These are phyloP conservation scores for Ylistrum balloti DNA, from an alignment of 1,140 invertebrate species.

Conservation along the genomic window DNA sequence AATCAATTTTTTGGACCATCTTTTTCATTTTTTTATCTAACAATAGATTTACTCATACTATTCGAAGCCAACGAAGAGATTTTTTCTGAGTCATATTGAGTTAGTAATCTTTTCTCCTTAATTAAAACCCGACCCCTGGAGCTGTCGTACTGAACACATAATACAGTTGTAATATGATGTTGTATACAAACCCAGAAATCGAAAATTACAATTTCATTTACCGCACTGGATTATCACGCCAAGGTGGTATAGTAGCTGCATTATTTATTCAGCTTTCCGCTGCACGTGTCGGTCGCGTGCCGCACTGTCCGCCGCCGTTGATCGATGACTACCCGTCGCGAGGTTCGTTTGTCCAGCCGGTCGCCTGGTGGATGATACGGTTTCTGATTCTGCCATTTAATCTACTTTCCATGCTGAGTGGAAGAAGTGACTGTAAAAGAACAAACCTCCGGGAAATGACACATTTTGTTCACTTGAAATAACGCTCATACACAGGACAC, in stretches of 20 bases:
- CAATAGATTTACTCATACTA: not conserved
- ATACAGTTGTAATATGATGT: slow-evolving; percentile 1
- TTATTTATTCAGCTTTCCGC: slow-evolving; percentile 14
- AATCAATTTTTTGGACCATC: too few species aligned
- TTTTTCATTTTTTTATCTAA: not conserved
- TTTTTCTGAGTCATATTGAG: slow-evolving; percentile 34
- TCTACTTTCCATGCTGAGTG: not conserved
- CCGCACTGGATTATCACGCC: not conserved
- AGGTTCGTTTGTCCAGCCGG: slow-evolving; percentile 24
- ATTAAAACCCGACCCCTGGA: slow-evolving; percentile 13
- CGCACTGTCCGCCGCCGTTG: not conserved
- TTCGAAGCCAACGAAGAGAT: not conserved
- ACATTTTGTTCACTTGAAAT: slow-evolving; percentile 11
- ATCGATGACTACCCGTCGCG: not conserved
- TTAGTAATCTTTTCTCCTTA: not conserved
- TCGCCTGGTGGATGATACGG: not conserved
- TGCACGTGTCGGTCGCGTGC: not conserved
- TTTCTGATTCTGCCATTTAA: slow-evolving; percentile 31
- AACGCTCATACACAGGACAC: too few species aligned
- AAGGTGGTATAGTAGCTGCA: not conserved
- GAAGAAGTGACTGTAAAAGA: not conserved
- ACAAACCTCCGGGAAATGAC: slow-evolving; percentile 23
- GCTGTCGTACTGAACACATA: not conserved
- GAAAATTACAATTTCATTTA: slow-evolving; percentile 40
- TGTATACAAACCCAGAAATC: slow-evolving; percentile 38